Evolutionary conservation across 2,797 vertebrate genomes (phyloP).

Genomic region (Epinephelus coioides): DNA sequence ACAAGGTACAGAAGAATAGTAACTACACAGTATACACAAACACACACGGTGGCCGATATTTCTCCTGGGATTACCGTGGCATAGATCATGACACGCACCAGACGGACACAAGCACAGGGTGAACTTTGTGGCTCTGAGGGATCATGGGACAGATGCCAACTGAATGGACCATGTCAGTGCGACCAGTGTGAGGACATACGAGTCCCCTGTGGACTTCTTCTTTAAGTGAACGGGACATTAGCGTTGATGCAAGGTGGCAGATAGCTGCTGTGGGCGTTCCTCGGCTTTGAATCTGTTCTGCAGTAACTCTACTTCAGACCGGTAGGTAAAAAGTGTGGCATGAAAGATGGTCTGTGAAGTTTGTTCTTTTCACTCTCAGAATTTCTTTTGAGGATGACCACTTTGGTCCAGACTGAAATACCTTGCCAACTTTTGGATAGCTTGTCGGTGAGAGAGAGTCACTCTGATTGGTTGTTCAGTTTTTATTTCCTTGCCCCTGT

Average conservation of each 20-base stretch:
- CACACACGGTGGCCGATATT: slow-evolving; percentile 30
- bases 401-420: slow-evolving; percentile 3
- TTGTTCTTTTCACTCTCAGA: not conserved
- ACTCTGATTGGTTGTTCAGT: too few species aligned
- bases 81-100: slow-evolving; percentile 47
- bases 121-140: slow-evolving; percentile 64
- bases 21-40: slow-evolving; percentile 4
- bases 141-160: slow-evolving; percentile 70
- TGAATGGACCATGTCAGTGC: slow-evolving; percentile 60
- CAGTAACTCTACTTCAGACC: not conserved
- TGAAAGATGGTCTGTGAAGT: not conserved
- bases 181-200: slow-evolving; percentile 49
- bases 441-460: too few species aligned
- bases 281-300: not conserved
- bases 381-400: not conserved
- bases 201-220: slow-evolving; percentile 52
- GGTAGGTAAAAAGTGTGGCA: not conserved
- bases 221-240: slow-evolving; percentile 38
- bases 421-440: not conserved
- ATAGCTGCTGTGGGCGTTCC: not conserved
- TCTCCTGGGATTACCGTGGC: slow-evolving; percentile 38
- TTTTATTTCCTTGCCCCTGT: too few species aligned
- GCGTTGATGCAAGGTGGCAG: slow-evolving; percentile 25
- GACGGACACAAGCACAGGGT: slow-evolving; percentile 48
- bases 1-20: slow-evolving; percentile 19